Percentiles rank a stretch among this genome's conserved stretches.
These are phyloP conservation scores for Mesoclemmys tuberculata DNA, from an alignment of 2,113 vertebrate species.

Conservation along the genomic window DNA sequence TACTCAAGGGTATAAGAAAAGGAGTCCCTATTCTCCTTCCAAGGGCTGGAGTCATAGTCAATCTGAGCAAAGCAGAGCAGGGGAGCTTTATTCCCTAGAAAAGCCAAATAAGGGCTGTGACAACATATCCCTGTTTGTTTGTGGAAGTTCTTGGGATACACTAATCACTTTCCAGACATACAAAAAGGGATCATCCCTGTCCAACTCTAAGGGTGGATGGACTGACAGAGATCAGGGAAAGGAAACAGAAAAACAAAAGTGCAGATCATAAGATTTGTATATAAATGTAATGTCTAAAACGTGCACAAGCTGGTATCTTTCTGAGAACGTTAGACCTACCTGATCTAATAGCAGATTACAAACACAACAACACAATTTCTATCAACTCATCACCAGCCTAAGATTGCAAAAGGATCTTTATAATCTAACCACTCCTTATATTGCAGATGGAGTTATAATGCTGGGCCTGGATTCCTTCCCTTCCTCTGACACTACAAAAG, in stretches of 20 bases:
- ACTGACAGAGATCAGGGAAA: not conserved
- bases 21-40: not conserved
- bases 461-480: not conserved
- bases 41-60: not conserved
- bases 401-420: not conserved
- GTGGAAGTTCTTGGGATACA: not conserved
- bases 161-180: not conserved
- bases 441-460: not conserved
- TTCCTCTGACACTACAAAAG: not conserved
- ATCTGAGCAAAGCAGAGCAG: not conserved
- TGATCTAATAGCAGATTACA: not conserved
- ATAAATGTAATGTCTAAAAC: not conserved
- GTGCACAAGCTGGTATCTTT: not conserved
- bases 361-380: not conserved
- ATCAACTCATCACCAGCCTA: not conserved
- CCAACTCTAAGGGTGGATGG: not conserved
- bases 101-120: not conserved
- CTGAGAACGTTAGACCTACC: not conserved
- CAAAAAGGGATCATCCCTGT: not conserved
- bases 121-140: not conserved
- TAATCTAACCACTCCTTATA: not conserved
- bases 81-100: not conserved
- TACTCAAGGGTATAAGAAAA: not conserved
- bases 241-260: not conserved
- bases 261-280: not conserved